Evolutionary conservation across 2,113 vertebrate genomes (phyloP), one percentile per base, ranked within the genome.

Genomic region (Chaetura pelagica): DNA sequence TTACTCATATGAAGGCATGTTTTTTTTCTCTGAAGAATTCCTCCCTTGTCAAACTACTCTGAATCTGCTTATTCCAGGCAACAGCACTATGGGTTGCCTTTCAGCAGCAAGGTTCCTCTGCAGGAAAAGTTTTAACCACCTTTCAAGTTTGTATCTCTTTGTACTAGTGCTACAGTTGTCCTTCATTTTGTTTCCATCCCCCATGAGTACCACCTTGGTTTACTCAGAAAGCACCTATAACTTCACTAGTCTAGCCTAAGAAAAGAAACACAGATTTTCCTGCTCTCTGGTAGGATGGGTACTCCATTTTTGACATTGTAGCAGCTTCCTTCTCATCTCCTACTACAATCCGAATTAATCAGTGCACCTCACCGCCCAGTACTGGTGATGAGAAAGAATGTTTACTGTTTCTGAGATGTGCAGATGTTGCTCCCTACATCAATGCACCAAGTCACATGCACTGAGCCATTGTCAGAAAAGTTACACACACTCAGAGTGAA

Each of bases 401-500:
- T 94, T 90, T 21, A 19, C 58, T 86, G 10, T 52, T 92, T 89
- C 52, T 11, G 71, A 87, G 69, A 57, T 4, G 42, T 1, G 3
- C 64, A 73, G 84, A 73, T 76, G 57, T 74, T 77, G 72, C 84
- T 91, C 78, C 76, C 54, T 88, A 54, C 23, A 51, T 86, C 82
- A 51, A 12, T 49, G 48, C 69, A 86, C 64, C 74, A 84, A 87
- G 32, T 75, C 64, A 66, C 4, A 6, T 4, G 55, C 76, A 79
- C 46, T 62, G 79, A 93, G 51, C 74, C 72, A 24, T 3, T 91
- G 74, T 51, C 77, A 82, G 81, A 87, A 79, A 93, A 83, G 67
- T 90, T 78, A 92, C 84, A 82, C 80, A 91, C 81, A 93, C 62
- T 80, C 64, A 59, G 82, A 95, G 83, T 30, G 88, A 92, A 69